These are phyloP conservation scores for Synergus japonicus DNA, from an alignment of 2,888 invertebrate species.

Conservation along the genomic window DNA sequence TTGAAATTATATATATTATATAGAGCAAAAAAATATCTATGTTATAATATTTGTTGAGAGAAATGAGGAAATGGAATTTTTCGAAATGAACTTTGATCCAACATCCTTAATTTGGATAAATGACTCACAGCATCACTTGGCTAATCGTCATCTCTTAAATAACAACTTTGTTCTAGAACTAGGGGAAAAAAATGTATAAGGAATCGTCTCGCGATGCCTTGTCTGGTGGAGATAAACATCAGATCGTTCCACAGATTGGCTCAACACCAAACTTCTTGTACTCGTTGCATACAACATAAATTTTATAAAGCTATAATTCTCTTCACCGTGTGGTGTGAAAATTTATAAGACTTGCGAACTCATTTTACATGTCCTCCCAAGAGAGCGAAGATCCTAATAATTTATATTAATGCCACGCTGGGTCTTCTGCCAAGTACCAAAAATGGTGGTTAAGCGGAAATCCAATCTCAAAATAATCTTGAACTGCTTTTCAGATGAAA, in stretches of 20 bases:
- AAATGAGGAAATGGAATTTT: no score
- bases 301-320: constrained; percentile 57
- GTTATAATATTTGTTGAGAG: no score
- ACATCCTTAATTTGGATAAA: not conserved
- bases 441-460: constrained; percentile 9
- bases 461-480: constrained; percentile 25
- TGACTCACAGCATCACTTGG: not conserved
- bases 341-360: constrained; percentile 37
- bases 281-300: constrained; percentile 58
- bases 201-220: constrained; percentile 26
- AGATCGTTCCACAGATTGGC: constrained; percentile 49
- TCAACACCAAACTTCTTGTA: constrained; percentile 52
- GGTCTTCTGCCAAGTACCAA: constrained; percentile 18
- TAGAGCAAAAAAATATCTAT: no score
- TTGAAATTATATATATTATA: no score
- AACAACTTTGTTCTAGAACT: constrained; percentile 4
- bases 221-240: constrained; percentile 42
- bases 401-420: constrained; percentile 33
- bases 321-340: constrained; percentile 24
- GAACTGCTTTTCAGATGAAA: not conserved
- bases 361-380: constrained; percentile 11
- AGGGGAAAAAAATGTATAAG: constrained; percentile 14
- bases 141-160: constrained; percentile 16
- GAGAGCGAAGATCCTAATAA: constrained; percentile 23
- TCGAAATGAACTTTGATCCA: not conserved